These are phyloP conservation scores for Xylota segnis DNA, from an alignment of 2,888 invertebrate genomes.

Conservation along the genomic window DNA sequence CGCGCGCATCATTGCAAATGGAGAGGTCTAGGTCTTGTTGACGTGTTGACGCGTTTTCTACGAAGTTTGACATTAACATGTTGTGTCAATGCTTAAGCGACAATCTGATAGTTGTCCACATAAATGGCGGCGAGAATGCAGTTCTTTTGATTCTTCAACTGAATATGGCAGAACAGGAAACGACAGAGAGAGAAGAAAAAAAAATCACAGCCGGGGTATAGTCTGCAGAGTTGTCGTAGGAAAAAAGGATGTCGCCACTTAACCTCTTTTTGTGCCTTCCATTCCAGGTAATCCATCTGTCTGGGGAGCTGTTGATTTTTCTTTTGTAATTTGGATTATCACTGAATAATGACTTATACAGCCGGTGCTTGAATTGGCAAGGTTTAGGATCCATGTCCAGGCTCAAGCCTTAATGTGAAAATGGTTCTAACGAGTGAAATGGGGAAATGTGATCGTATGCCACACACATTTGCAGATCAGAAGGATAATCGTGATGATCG, in stretches of 20 bases:
- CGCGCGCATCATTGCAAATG: slow-evolving; percentile 53
- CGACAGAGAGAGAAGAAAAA: slow-evolving; percentile 1
- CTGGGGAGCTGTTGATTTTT: slow-evolving; percentile 3
- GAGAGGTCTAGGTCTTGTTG: slow-evolving; percentile 62
- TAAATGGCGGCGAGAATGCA: slow-evolving; percentile 28
- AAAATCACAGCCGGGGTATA: neutral
- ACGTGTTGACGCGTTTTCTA: slow-evolving; percentile 28
- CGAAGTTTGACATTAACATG: slow-evolving; percentile 54
- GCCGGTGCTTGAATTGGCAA: too few relatives aligned
- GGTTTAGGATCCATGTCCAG: too few relatives aligned
- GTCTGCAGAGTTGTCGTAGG: slow-evolving; percentile 20
- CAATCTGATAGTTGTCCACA: neutral
- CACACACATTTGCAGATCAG: too few relatives aligned
- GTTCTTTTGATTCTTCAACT: slow-evolving; percentile 55
- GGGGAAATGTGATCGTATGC: too few relatives aligned
- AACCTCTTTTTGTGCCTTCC: slow-evolving; percentile 49
- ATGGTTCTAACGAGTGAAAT: too few relatives aligned
- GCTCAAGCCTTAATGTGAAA: too few relatives aligned
- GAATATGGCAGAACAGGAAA: slow-evolving; percentile 23
- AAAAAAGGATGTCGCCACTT: slow-evolving; percentile 65
- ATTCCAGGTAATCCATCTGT: slow-evolving; percentile 1
- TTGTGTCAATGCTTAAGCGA: slow-evolving; percentile 21
- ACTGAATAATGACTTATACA: neutral
- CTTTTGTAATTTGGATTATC: neutral
- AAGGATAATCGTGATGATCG: too few relatives aligned